Percentiles rank a stretch among this genome's conserved stretches.
phyloP scores from a whole-genome alignment of 2,888 invertebrate genomes.

The Drosophila demipolita region DNA sequence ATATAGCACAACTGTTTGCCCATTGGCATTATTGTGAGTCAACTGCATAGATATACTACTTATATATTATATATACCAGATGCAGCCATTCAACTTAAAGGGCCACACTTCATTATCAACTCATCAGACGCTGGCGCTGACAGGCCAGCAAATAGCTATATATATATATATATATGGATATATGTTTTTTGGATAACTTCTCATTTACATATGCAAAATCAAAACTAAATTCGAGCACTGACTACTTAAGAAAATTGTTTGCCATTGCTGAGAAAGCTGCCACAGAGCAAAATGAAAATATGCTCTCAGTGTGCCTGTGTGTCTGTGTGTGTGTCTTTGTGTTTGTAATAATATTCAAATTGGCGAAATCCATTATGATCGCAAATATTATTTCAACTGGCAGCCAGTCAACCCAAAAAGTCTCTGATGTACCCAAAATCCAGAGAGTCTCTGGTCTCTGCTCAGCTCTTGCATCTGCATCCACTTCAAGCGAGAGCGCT shows the following conservation, averaged over 20 bases:
- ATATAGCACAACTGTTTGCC: slow-evolving; percentile 66
- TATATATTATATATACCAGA: slow-evolving; percentile 4
- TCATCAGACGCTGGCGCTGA: slow-evolving; percentile 35
- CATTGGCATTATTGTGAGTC: slow-evolving; percentile 67
- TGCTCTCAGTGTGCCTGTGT: slow-evolving; percentile 23
- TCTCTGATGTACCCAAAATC: slow-evolving; percentile 42
- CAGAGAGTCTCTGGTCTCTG: slow-evolving; percentile 41
- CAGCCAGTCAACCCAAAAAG: slow-evolving; percentile 45
- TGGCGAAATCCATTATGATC: slow-evolving; percentile 78
- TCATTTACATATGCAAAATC: slow-evolving; percentile 73
- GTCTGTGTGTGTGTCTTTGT: slow-evolving; percentile 29
- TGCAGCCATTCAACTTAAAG: slow-evolving; percentile 45
- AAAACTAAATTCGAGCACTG: slow-evolving; percentile 53
- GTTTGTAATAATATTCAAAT: slow-evolving; percentile 78
- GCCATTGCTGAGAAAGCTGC: slow-evolving; percentile 50
- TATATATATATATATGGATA: background rate
- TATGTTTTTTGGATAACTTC: slow-evolving; percentile 7
- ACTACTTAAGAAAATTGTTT: slow-evolving; percentile 77
- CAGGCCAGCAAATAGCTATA: slow-evolving; percentile 34
- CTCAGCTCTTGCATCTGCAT: slow-evolving; percentile 50
- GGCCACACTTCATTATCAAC: slow-evolving; percentile 70
- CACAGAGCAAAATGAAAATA: slow-evolving; percentile 44
- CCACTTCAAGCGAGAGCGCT: slow-evolving; percentile 48
- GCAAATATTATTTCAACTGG: slow-evolving; percentile 77
- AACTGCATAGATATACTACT: slow-evolving; percentile 14